Base-by-base conservation (phyloP, 1,140 invertebrate species). In the Belonocnema kinseyi region DNA sequence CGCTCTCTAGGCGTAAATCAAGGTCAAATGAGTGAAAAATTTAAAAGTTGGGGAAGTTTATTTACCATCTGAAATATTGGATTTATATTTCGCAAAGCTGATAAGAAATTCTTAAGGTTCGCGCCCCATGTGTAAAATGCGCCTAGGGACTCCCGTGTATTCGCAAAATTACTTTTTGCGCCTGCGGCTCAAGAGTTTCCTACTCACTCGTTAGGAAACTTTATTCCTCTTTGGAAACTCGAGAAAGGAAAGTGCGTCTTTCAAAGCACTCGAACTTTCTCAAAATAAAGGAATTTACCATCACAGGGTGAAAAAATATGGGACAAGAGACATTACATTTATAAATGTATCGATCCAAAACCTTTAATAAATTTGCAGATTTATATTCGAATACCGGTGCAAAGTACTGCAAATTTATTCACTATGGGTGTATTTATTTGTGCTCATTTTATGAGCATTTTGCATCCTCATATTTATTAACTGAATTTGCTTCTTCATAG, bases 131-230 rank as follows among this genome's bases (percentile, higher is more conserved):
- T 56, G 19, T 14, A 56, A n/a, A 56, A 56, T 56, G 54, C 14
- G 54, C 16, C 16, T n/a, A 56, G 16, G 54, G 16, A n/a, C 54
- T 56, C 13, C 0, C 10, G 10, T 56, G 17, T 56, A 56, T n/a
- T 56, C 54, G 14, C 50, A 6, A 61, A 61, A 19, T 61, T 21
- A 17, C 58, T 13, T 13, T 61, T 19, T 8, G 17, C 26, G 58
- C 17, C 58, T 17, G 19, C 12, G 58, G 19, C 19, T 61, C 70
- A 17, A 72, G 26, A 46, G 72, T 73, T 73, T 54, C 51, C 54
- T 73, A 73, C 53, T 51, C 16, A 73, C 51, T 40, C 19, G 54
- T 40, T 10, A 54, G 72, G 51, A 54, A 33, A 73, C 54, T 26
- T 73, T 46, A 46, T 54, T 7, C 17, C 40, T 4, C 53, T 17